Base-by-base conservation (phyloP, 1,140 invertebrate genomes). In the Bombus soroeensis region DNA sequence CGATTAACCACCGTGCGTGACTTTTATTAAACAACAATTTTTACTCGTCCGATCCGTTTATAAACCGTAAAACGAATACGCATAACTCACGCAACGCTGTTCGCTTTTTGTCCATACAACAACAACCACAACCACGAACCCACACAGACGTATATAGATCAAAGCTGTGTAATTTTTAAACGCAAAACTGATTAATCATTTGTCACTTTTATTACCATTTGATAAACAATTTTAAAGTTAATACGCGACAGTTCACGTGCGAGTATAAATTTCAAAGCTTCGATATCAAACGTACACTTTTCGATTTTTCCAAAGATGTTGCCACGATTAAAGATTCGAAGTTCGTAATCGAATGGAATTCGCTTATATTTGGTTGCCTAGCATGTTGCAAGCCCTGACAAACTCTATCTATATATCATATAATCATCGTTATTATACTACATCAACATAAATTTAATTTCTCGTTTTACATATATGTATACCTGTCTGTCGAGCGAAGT, bases 21-120 rank as follows among this genome's bases (percentile, higher is more conserved):
- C 74, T 83, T 83, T 83, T 76, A 83, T 83, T 77, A 57, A 83
- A 78, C 81, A 76, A 83, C 62, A 53, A 53, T 70, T 78, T 83
- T 70, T 77, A 41, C 64, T 47, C 22, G 39, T 28, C 41, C 5
- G 37, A 77, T 39, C 18, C 57, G 57, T 59, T 77, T 77, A 77
- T 59, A 77, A 64, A 77, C 57, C 37, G 37, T 41, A 39, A 62
- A 59, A 62, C 74, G 53, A 76, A 37, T 57, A n/a, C 37, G 32
- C 47, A 37, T 53, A 53, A 34, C 64, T 3, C 53, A 6, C 74
- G 13, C 0, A 32, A n/a, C 25, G 2, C 28, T 62, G 47, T 25
- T 39, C 34, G n/a, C 72, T 9, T 18, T 25, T 3, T 39, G 10
- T 70, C 9, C 41, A 10, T 18, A 6, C 13, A 74, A 32, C 41